Conservation (phyloP, 2,113 vertebrate species). For the Heterochromis multidens region DNA sequence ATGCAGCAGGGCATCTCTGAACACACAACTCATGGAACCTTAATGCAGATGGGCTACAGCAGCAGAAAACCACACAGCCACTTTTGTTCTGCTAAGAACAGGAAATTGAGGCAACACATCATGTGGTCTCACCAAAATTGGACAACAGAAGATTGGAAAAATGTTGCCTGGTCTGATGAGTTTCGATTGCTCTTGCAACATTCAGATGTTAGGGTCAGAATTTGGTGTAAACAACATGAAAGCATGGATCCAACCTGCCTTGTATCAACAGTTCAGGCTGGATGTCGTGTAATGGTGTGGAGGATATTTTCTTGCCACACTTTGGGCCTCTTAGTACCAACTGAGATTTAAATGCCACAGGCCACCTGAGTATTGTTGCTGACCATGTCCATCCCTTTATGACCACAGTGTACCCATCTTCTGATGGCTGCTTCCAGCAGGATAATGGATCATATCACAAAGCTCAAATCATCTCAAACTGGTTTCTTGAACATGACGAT, state of each 20-base stretch:
- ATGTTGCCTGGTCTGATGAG: accelerated
- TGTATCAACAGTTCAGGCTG: background rate
- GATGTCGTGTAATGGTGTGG: too few species aligned
- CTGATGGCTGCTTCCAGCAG: background rate
- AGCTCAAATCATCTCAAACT: background rate
- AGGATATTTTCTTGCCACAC: background rate
- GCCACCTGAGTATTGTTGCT: accelerated
- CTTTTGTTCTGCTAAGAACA: background rate
- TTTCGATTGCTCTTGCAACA: background rate
- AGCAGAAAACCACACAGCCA: background rate
- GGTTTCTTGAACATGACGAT: too few species aligned
- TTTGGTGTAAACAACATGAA: background rate
- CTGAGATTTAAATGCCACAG: background rate
- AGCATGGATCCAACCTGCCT: background rate
- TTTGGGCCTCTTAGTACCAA: background rate
- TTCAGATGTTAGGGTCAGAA: background rate
- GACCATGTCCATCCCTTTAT: background rate
- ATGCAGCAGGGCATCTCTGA: background rate
- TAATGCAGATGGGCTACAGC: background rate
- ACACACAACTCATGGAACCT: background rate
- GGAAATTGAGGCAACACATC: background rate
- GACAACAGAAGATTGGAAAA: background rate
- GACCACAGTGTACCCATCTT: accelerated
- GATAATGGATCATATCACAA: background rate
- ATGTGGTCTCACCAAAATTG: accelerated